These are phyloP conservation scores for Oxyura jamaicensis DNA, from an alignment of 2,113 vertebrate species.

Conservation along the genomic window DNA sequence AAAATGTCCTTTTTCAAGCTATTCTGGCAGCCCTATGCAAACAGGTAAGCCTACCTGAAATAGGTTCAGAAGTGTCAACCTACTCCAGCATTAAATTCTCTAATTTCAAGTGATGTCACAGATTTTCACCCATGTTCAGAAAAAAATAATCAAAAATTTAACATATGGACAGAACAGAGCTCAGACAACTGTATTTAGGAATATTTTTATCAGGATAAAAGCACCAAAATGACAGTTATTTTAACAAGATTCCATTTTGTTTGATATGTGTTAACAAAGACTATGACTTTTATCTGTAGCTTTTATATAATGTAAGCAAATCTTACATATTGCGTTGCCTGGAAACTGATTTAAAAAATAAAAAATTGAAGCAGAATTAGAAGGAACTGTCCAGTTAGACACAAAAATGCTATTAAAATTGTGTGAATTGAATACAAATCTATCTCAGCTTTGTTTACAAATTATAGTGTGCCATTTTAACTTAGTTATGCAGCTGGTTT, in stretches of 20 bases:
- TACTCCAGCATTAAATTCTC: background rate
- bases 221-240: background rate
- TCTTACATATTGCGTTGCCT: background rate
- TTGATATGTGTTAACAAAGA: background rate
- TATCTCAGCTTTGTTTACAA: background rate
- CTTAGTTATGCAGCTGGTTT: background rate
- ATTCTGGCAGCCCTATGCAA: background rate
- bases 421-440: background rate
- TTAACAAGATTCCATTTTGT: background rate
- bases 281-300: background rate
- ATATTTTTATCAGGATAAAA: background rate
- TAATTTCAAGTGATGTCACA: background rate
- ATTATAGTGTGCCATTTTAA: background rate
- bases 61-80: background rate
- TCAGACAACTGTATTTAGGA: background rate
- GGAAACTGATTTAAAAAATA: constrained; percentile 6
- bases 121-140: background rate
- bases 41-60: background rate
- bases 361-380: background rate
- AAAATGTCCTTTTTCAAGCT: background rate
- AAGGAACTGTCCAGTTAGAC: background rate
- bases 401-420: background rate
- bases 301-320: constrained; percentile 8
- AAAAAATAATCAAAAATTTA: background rate
- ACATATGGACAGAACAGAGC: background rate